Percentiles rank a stretch among this genome's conserved stretches.
Conservation (phyloP, 2,113 vertebrate genomes). For the Empidonax alnorum region DNA sequence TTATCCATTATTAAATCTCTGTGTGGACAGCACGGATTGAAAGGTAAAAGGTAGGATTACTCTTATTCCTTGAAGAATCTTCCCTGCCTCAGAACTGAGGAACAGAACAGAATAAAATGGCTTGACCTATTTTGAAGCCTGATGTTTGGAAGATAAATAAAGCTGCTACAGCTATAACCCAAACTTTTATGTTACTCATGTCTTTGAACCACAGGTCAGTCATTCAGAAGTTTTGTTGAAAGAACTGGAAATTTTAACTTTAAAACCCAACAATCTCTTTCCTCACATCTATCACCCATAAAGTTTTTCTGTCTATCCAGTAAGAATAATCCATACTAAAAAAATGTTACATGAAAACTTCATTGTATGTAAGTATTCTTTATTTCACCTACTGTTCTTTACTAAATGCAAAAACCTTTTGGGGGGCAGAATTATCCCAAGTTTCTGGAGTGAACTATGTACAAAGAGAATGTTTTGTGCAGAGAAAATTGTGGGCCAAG, state of each 20-base stretch:
- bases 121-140: neutral
- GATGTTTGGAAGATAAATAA: neutral
- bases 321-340: neutral
- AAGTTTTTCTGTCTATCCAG: neutral
- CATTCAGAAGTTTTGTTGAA: neutral
- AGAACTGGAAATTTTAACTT: neutral
- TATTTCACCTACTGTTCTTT: neutral
- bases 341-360: neutral
- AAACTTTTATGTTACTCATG: neutral
- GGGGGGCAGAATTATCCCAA: neutral
- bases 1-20: conserved; percentile 5
- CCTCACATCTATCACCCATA: neutral
- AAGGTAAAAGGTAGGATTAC: neutral
- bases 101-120: neutral
- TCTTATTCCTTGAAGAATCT: neutral
- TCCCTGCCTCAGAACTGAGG: neutral
- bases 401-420: neutral
- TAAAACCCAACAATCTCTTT: neutral
- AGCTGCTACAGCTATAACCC: neutral
- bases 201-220: neutral
- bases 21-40: neutral
- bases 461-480: neutral
- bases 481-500: neutral
- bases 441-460: neutral
- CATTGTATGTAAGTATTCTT: neutral